Percentiles rank a stretch among this genome's conserved stretches.
Evolutionary conservation across 2,888 invertebrate species (phyloP).

Genomic region (Plemyria rubiginata): DNA sequence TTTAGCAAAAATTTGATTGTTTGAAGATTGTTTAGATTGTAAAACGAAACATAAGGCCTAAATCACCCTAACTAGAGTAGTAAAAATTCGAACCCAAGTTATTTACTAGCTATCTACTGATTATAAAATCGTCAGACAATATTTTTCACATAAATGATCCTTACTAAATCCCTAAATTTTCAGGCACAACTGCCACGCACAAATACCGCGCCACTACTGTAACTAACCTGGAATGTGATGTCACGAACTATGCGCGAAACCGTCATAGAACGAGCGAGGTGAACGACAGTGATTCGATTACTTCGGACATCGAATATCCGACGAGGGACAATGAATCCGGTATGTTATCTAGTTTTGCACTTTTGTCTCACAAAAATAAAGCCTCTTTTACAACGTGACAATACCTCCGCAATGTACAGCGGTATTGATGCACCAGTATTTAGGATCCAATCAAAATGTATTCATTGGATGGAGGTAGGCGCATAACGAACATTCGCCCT

Average conservation of each 20-base stretch:
- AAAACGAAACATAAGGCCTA: no score
- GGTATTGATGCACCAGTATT: no score
- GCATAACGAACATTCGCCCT: no score
- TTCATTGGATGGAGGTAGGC: no score
- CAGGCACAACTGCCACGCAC: conserved; percentile 4
- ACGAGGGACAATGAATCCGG: conserved; percentile 57
- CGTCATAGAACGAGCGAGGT: conserved; percentile 44
- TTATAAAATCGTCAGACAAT: no score
- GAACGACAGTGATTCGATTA: conserved; percentile 47
- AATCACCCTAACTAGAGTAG: no score
- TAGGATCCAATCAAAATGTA: no score
- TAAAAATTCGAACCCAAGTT: no score
- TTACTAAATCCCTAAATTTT: not conserved
- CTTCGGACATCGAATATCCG: conserved; percentile 48
- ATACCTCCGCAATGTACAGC: no score
- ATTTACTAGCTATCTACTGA: no score
- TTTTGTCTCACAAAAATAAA: not conserved
- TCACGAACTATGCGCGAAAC: conserved; percentile 9
- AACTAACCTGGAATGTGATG: conserved; percentile 21
- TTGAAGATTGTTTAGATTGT: no score
- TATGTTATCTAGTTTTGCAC: conserved; percentile 29
- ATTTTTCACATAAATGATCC: not conserved
- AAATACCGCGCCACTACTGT: conserved; percentile 10
- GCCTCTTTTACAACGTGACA: not conserved
- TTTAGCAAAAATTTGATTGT: no score